Base-by-base conservation (phyloP, 2,113 vertebrate species). In the Lates calcarifer region DNA sequence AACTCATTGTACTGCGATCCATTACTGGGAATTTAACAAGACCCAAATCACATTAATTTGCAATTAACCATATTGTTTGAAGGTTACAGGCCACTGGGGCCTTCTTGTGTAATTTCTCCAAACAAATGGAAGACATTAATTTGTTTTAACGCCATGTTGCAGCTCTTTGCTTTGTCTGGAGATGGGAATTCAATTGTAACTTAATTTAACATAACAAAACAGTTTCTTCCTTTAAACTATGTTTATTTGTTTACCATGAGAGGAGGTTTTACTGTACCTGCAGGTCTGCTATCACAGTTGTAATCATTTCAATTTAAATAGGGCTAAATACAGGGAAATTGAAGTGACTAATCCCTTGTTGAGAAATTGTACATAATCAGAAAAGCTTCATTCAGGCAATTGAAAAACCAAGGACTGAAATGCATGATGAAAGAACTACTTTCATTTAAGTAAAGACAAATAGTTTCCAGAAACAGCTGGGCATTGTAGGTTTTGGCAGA, bases 101-200 rank as follows among this genome's bases (percentile, higher is more conserved):
- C 60, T 39, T 31, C 31, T 11, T 41, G 26, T 80, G 64, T 81
- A 76, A 79, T 88, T 82, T 53, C 56, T 70, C 56, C 26, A 81
- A 85, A 84, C 75, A 81, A 91, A 91, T 80, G 55, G 74, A 85
- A 31, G 68, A 85, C 78, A 74, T 89, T 85, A 17, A 82, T 88
- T 91, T 79, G 35, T 72, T 83, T 89, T 65, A 72, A 79, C 15
- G 61, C 55, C 86, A 45, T 1, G 6, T 26, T 72, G 72, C 4
- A 18, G 39, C 53, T 2, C 60, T 80, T 11, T n/a, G 26, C 77
- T 83, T 78, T 62, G 79, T 89, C 73, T 68, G 15, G 24, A 71
- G 75, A 89, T 83, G 56, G 68, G 55, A 86, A 87, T 90, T 84
- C 87, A 84, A 87, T 90, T 67, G 53, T 87, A 83, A 92, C 51